These are phyloP conservation scores for Sinhomidia bicolor DNA, from an alignment of 2,888 invertebrate species.

Conservation along the genomic window DNA sequence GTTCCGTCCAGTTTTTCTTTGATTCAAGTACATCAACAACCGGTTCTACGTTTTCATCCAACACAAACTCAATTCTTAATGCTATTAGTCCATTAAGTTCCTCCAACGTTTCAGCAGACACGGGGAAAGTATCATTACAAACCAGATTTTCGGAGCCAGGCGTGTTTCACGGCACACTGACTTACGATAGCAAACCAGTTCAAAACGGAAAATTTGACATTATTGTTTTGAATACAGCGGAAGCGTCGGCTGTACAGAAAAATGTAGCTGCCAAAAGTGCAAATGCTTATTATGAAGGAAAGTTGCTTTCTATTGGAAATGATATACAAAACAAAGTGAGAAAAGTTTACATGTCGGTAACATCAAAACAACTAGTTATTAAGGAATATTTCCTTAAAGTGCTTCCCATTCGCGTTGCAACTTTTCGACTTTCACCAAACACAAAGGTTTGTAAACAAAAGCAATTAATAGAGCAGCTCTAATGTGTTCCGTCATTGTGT, in stretches of 20 bases:
- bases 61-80: conserved; percentile 52
- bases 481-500: conserved; percentile 17
- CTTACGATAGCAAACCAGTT: conserved; percentile 78
- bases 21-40: conserved; percentile 67
- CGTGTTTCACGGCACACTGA: conserved; percentile 77
- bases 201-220: conserved; percentile 80
- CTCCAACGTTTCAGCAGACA: conserved; percentile 50
- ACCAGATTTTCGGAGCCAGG: conserved; percentile 78
- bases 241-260: conserved; percentile 92
- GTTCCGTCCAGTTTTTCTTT: conserved; percentile 78
- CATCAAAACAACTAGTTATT: conserved; percentile 94
- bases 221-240: conserved; percentile 82
- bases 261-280: conserved; percentile 92
- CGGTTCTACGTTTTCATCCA: conserved; percentile 56
- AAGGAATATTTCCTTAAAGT: conserved; percentile 97
- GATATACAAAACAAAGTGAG: conserved; percentile 88
- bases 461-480: conserved; percentile 27
- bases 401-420: conserved; percentile 94
- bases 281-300: conserved; percentile 93
- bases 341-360: conserved; percentile 94
- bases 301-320: conserved; percentile 86
- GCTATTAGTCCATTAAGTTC: conserved; percentile 40
- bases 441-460: conserved; percentile 87
- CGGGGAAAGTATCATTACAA: conserved; percentile 75
- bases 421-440: conserved; percentile 95